Evolutionary conservation across 2,113 vertebrate genomes (phyloP).

Genomic region (Archilochus colubris): DNA sequence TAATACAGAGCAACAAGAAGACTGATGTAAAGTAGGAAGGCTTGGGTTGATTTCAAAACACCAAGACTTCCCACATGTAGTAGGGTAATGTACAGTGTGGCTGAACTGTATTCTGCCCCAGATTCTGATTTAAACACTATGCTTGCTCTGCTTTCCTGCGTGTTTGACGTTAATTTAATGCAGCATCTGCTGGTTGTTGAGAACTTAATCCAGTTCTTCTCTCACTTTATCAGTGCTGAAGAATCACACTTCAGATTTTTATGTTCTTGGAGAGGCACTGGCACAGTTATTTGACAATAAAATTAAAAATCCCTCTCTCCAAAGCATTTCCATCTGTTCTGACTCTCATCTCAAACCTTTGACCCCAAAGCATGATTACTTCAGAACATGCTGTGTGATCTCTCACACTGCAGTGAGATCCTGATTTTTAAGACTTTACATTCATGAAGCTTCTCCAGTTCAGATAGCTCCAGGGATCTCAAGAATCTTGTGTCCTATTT

Average conservation of each 20-base stretch:
- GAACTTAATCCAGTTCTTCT: background rate
- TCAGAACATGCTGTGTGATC: background rate
- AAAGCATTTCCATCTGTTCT: background rate
- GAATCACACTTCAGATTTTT: background rate
- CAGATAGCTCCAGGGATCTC: background rate
- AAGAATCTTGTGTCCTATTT: background rate
- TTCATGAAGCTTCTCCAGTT: background rate
- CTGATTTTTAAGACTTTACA: background rate
- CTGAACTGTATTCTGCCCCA: background rate
- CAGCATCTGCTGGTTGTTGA: background rate
- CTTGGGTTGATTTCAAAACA: background rate
- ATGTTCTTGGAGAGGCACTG: background rate
- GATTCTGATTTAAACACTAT: background rate
- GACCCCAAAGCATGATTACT: background rate
- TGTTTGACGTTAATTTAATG: constrained; percentile 8
- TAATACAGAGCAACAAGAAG: background rate
- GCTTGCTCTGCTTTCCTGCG: background rate
- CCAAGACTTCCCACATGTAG: accelerated
- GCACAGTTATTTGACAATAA: background rate
- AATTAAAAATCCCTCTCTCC: background rate
- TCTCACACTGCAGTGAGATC: background rate
- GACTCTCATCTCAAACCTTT: background rate
- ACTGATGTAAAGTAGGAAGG: background rate
- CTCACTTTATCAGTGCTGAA: background rate
- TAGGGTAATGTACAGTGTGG: background rate